A percentile compares a stretch with the other conserved stretches of the same genome.
phyloP scores from a whole-genome alignment of 2,113 vertebrate genomes.

The Elgaria multicarinata region DNA sequence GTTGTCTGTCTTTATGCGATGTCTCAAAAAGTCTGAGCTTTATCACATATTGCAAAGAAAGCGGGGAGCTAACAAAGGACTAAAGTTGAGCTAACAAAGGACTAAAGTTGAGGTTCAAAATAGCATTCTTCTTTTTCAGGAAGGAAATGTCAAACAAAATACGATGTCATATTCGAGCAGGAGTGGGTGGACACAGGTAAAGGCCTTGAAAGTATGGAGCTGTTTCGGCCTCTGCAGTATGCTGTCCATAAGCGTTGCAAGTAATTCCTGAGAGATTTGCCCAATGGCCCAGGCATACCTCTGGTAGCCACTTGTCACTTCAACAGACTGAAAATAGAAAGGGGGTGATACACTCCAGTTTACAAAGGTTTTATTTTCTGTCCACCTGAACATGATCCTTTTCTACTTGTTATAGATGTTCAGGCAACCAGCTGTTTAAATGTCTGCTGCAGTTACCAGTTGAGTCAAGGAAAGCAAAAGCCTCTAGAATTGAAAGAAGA shows the following conservation, averaged over 20 bases:
- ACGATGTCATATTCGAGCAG: conserved; percentile 64
- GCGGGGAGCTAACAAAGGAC: background rate
- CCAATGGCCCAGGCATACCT: background rate
- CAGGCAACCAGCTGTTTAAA: too few relatives aligned
- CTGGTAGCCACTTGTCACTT: background rate
- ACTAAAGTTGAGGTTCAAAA: background rate
- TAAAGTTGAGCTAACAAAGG: background rate
- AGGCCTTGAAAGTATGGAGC: conserved; percentile 51
- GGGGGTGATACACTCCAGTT: too few relatives aligned
- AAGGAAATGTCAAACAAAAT: conserved; percentile 66
- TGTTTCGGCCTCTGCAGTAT: conserved; percentile 51
- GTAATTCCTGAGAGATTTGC: background rate
- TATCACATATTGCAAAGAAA: background rate
- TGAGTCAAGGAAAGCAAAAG: too few relatives aligned
- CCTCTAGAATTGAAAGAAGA: too few relatives aligned
- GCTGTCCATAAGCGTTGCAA: conserved; percentile 16
- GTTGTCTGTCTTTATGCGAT: background rate
- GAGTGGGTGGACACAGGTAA: conserved; percentile 13
- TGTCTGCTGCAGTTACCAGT: too few relatives aligned
- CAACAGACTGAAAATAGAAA: too few relatives aligned
- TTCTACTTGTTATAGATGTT: too few relatives aligned
- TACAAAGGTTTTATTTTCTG: too few relatives aligned
- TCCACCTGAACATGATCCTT: too few relatives aligned
- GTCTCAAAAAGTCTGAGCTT: conserved; percentile 34
- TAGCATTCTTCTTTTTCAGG: conserved; percentile 37